Base-by-base conservation (phyloP, 1,140 invertebrate genomes). In the Drosophila nebulosa region DNA sequence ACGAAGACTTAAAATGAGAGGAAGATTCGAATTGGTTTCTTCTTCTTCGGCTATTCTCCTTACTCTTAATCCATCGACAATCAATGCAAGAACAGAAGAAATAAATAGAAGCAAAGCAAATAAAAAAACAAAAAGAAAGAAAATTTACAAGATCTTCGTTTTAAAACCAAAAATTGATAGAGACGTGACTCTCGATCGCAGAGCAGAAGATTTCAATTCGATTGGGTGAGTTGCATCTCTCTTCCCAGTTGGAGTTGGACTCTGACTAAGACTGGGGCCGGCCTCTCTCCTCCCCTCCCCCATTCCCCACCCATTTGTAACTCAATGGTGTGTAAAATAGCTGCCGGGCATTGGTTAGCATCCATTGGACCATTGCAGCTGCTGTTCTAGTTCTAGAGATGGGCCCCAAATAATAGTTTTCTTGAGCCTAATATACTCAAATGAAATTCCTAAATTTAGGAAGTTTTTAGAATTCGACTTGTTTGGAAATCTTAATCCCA, bases 301-400 rank as follows among this genome's bases (percentile, higher is more conserved):
- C n/a, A n/a, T n/a, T n/a, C n/a, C n/a, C n/a, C n/a, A n/a, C n/a
- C 73, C 66, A 86, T 85, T 85, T 85, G 83, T 66, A 85, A 69
- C 67, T 85, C 81, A 85, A 85, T 85, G 81, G 81, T 78, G 81
- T 85, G 81, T 85, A 86, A 86, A 85, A 85, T 85, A 85, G 81
- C 81, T 86, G 81, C 78, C 74, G 78, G 81, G 65, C 78, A 84
- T 71, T 64, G 50, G 53, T 67, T 61, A 26, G 63, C 52, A 57
- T 50, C 56, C 71, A 79, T 66, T 60, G 62, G 59, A 65, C 56
- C 56, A 66, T 56, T 72, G 60, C 70, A 64, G 52, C 52, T 63
- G 51, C 50, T 63, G 62, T 75, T 64, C 63, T 60, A 14, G 35
- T 30, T 30, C n/a, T 58, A 80, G 77, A 73, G 77, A 76, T 84